A percentile compares a stretch with the other conserved stretches of the same genome.
Conservation (phyloP, 2,113 vertebrate species). For the Aix galericulata region DNA sequence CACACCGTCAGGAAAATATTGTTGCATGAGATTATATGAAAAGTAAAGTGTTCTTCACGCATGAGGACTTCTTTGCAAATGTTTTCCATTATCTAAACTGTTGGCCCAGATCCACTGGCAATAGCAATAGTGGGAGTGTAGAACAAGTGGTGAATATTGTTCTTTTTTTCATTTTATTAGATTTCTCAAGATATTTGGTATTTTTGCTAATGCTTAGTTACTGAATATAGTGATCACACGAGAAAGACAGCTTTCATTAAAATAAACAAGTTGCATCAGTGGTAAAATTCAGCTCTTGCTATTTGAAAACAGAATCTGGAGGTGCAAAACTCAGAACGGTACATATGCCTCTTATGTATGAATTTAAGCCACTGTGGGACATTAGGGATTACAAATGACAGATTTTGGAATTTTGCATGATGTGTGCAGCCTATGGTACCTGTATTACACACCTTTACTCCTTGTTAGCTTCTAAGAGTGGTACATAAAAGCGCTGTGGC, state of each 20-base stretch:
- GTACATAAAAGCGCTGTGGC: neutral
- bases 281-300: neutral
- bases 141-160: conserved; percentile 9
- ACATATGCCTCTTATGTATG: neutral
- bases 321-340: neutral
- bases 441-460: neutral
- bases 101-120: conserved; percentile 9
- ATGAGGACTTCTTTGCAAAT: conserved; percentile 30
- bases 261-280: neutral
- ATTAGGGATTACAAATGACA: neutral
- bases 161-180: neutral
- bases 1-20: conserved; percentile 25
- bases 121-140: neutral
- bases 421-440: neutral
- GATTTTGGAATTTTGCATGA: neutral
- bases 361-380: neutral
- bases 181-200: neutral
- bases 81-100: conserved; percentile 43
- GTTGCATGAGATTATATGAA: neutral
- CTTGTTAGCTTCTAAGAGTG: neutral
- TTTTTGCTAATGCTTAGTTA: conserved; percentile 20
- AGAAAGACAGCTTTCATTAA: neutral
- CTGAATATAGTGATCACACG: neutral
- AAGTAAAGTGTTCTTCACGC: neutral
- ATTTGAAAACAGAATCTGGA: neutral